phyloP scores from a whole-genome alignment of 2,113 vertebrate genomes.

The Hipposideros armiger region DNA sequence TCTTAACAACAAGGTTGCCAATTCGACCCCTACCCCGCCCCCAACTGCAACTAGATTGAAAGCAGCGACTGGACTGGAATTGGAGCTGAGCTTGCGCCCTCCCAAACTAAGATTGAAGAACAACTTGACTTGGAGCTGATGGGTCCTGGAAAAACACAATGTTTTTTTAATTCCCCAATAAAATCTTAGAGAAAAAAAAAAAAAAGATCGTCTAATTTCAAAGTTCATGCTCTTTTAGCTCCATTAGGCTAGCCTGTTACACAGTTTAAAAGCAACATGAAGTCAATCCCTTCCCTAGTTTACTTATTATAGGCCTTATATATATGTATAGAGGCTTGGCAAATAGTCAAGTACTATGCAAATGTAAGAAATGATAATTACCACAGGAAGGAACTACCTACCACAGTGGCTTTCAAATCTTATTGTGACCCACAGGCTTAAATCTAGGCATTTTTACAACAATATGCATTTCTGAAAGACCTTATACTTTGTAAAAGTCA shows the following conservation, averaged over 20 bases:
- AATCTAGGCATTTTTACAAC: neutral
- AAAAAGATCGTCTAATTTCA: slow-evolving; percentile 12
- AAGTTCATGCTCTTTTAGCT: slow-evolving; percentile 32
- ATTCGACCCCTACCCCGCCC: no score
- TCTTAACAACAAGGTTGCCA: no score
- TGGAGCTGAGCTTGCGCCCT: no score
- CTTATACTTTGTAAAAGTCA: slow-evolving; percentile 8
- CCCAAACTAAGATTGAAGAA: no score
- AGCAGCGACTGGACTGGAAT: no score
- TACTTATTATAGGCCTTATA: neutral
- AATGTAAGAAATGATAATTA: neutral
- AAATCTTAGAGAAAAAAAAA: no score
- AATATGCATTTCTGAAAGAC: neutral
- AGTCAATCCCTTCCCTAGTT: neutral
- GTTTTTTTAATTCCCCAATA: no score
- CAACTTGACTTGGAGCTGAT: no score
- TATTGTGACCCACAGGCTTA: neutral
- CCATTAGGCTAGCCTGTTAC: neutral
- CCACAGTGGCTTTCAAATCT: neutral
- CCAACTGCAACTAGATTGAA: no score
- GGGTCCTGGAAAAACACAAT: no score
- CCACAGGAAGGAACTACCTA: neutral
- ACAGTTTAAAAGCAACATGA: slow-evolving; percentile 45
- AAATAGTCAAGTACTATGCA: neutral
- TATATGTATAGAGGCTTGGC: neutral